These are phyloP conservation scores for Anastrepha ludens DNA, from an alignment of 1,140 invertebrate species.

Conservation along the genomic window DNA sequence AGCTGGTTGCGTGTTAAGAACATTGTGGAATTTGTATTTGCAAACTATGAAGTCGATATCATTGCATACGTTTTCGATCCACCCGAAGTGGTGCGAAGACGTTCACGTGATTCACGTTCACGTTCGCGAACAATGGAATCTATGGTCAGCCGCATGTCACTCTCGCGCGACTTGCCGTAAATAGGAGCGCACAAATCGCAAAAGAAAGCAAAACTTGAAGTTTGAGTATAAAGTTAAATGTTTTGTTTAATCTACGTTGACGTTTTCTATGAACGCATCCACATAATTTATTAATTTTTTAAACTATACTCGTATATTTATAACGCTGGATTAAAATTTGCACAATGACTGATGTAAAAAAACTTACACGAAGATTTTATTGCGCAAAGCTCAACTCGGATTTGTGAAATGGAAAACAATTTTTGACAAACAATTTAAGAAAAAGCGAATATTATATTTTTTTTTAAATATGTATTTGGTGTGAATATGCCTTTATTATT, in stretches of 20 bases:
- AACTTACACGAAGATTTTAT: no score
- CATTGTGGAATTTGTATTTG: slow-evolving; percentile 76
- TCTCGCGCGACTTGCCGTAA: slow-evolving; percentile 25
- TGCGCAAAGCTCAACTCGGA: no score
- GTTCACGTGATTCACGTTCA: slow-evolving; percentile 39
- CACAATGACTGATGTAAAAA: not conserved
- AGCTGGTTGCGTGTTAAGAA: slow-evolving; percentile 77
- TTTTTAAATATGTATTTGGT: not conserved
- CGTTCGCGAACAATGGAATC: slow-evolving; percentile 15
- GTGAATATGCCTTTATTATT: not conserved
- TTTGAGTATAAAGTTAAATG: slow-evolving; percentile 3
- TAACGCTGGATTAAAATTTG: not conserved
- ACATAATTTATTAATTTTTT: slow-evolving; percentile 32
- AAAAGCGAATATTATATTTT: not conserved
- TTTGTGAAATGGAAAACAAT: no score
- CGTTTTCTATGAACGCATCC: not conserved
- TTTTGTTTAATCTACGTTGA: not conserved
- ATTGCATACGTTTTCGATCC: slow-evolving; percentile 74
- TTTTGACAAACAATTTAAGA: not conserved
- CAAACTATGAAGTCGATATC: slow-evolving; percentile 75
- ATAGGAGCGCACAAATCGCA: not conserved
- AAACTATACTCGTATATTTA: not conserved
- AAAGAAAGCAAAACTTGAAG: not conserved
- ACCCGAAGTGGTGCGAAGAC: slow-evolving; percentile 21
- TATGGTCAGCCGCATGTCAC: slow-evolving; percentile 17